Percentiles rank a stretch among this genome's conserved stretches.
phyloP scores from a whole-genome alignment of 2,113 vertebrate species.

The Pachycephala philippinensis region DNA sequence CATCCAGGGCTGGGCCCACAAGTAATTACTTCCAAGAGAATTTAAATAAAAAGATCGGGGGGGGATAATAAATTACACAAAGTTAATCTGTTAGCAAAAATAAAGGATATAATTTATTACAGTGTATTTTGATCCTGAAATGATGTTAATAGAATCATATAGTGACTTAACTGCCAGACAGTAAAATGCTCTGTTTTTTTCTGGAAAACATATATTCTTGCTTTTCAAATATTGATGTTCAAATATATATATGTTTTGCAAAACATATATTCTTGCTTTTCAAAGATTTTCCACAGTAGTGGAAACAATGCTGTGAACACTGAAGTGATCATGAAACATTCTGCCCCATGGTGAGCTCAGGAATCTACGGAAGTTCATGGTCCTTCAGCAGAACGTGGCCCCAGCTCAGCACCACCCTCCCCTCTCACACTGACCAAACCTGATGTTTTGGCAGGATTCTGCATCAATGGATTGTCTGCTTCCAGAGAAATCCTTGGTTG shows the following conservation, averaged over 20 bases:
- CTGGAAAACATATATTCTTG: slow-evolving; percentile 54
- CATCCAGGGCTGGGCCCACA: background rate
- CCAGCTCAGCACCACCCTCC: background rate
- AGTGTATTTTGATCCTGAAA: background rate
- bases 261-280: slow-evolving; percentile 52
- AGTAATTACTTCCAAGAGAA: background rate
- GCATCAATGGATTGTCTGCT: background rate
- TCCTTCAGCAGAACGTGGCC: background rate
- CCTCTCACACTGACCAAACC: background rate
- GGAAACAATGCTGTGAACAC: background rate
- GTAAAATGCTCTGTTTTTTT: background rate
- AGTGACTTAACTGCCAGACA: background rate
- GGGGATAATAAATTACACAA: background rate
- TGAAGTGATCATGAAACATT: background rate
- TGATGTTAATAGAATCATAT: background rate
- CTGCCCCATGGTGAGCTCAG: background rate
- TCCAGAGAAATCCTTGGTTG: background rate
- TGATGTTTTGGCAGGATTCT: rapidly evolving
- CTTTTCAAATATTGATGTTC: background rate
- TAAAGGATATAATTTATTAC: background rate
- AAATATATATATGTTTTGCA: slow-evolving; percentile 10
- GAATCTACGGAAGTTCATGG: rapidly evolving
- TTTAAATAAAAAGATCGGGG: background rate
- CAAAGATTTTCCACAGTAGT: background rate
- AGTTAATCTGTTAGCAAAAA: background rate